A percentile compares a stretch with the other conserved stretches of the same genome.
Evolutionary conservation across 1,140 invertebrate species (phyloP).

Genomic region (Drosophila nigrodunni): DNA sequence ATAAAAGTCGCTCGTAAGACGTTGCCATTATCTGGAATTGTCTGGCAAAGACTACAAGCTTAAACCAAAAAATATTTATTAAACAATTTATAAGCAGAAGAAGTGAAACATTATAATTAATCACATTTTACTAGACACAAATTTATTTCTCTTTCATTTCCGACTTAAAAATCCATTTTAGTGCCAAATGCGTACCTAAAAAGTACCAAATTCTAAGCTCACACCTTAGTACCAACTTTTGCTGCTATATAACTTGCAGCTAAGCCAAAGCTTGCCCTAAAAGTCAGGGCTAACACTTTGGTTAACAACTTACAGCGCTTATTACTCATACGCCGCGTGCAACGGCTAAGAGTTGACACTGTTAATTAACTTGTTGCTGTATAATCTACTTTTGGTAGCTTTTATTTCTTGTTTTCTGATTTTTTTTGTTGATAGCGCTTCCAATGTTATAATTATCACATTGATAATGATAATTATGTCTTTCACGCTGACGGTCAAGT

Average conservation of each 20-base stretch:
- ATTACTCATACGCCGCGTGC: constrained; percentile 69
- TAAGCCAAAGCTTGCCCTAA: too few relatives aligned
- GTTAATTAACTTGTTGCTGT: constrained; percentile 22
- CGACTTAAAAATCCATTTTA: too few relatives aligned
- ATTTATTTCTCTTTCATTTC: too few relatives aligned
- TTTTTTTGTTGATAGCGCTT: constrained; percentile 4
- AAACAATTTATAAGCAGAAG: too few relatives aligned
- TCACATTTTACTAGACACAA: too few relatives aligned
- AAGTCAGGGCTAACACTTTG: constrained; percentile 12
- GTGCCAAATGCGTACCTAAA: too few relatives aligned
- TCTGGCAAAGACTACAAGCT: not conserved
- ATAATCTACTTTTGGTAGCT: constrained; percentile 3
- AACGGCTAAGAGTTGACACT: constrained; percentile 34
- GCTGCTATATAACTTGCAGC: too few relatives aligned
- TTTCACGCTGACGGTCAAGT: constrained; percentile 54
- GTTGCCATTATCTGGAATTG: constrained; percentile 52
- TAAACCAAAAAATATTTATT: too few relatives aligned
- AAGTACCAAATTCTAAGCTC: too few relatives aligned
- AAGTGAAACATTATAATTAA: too few relatives aligned
- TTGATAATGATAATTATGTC: constrained; percentile 49
- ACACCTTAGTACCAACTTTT: too few relatives aligned
- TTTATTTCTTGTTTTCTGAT: not conserved
- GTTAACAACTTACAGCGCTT: constrained; percentile 53
- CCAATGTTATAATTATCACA: constrained; percentile 48
- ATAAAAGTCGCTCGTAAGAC: constrained; percentile 61